Conservation (phyloP, 2,113 vertebrate species). For the Lontra canadensis region DNA sequence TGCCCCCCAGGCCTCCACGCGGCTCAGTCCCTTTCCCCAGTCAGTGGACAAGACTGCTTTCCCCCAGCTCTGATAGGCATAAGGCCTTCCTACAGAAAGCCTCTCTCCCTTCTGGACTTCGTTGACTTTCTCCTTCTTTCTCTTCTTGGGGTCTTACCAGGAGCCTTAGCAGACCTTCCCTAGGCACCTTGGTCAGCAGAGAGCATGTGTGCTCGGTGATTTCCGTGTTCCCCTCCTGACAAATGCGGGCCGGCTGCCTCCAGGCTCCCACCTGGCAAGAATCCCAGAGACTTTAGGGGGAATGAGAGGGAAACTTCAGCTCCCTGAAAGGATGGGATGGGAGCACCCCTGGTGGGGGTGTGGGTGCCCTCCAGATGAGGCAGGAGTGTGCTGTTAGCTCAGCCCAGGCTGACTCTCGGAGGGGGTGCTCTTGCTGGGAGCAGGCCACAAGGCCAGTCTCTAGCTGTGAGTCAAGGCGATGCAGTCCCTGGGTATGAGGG, state of each 20-base stretch:
- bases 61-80: background rate
- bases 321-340: background rate
- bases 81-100: background rate
- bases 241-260: background rate
- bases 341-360: rapidly evolving
- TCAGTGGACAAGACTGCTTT: background rate
- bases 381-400: background rate
- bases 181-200: background rate
- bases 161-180: background rate
- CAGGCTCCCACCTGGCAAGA: background rate
- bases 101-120: background rate
- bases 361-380: background rate
- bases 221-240: background rate
- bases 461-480: background rate
- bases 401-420: background rate
- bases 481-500: background rate
- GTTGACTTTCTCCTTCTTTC: background rate
- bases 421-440: background rate
- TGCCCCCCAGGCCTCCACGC: background rate
- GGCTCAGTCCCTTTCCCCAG: background rate
- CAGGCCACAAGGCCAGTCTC: background rate
- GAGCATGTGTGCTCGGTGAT: background rate
- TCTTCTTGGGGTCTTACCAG: background rate
- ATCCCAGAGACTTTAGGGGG: background rate
- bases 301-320: background rate